These are phyloP conservation scores for Euclidia mi DNA, from an alignment of 2,888 invertebrate genomes.

Conservation along the genomic window DNA sequence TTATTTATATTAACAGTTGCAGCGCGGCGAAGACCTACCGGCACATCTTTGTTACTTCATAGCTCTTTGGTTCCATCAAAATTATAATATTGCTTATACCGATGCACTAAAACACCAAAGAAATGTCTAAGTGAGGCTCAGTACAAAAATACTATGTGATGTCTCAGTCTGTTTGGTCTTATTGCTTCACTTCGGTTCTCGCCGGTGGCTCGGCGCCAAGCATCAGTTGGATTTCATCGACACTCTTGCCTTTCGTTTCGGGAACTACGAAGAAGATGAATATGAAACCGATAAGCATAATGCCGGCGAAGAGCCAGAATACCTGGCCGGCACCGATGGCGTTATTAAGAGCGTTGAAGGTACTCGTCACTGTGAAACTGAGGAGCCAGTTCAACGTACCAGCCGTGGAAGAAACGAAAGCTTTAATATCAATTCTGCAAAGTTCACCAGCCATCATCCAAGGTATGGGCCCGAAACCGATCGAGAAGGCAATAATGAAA, in stretches of 20 bases:
- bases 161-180: constrained; percentile 72
- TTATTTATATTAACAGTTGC: constrained; percentile 44
- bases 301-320: constrained; percentile 93
- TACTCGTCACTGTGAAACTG: constrained; percentile 95
- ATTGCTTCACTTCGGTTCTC: constrained; percentile 73
- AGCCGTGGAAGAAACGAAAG: constrained; percentile 93
- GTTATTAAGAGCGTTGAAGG: constrained; percentile 90
- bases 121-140: constrained; percentile 45
- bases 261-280: constrained; percentile 93
- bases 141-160: constrained; percentile 67
- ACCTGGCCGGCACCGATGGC: constrained; percentile 91
- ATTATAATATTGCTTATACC: constrained; percentile 62
- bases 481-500: constrained; percentile 94
- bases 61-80: constrained; percentile 75
- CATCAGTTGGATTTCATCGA: constrained; percentile 91
- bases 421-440: constrained; percentile 94
- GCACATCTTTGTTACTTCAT: constrained; percentile 43
- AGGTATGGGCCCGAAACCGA: constrained; percentile 97
- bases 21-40: constrained; percentile 41
- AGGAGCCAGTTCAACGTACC: constrained; percentile 95
- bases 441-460: constrained; percentile 96
- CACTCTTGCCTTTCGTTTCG: constrained; percentile 92
- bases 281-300: constrained; percentile 91
- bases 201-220: constrained; percentile 76
- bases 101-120: constrained; percentile 60